Percentiles rank a stretch among this genome's conserved stretches.
phyloP scores from a whole-genome alignment of 2,888 invertebrate genomes.

The Nomada fucata region DNA sequence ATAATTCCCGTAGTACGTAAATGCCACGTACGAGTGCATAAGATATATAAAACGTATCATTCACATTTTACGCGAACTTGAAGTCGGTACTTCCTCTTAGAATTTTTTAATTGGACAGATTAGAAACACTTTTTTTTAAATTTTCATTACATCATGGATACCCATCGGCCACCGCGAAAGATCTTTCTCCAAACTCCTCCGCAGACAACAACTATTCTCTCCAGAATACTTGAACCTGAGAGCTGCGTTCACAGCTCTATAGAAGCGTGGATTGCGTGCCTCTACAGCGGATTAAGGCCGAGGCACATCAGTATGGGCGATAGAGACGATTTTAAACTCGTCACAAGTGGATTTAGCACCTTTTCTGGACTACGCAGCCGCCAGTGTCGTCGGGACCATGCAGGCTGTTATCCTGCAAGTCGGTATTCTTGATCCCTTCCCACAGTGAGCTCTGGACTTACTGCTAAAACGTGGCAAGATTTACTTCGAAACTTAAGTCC shows the following conservation, averaged over 20 bases:
- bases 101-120: too few relatives aligned
- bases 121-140: too few relatives aligned
- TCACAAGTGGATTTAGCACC: slow-evolving; percentile 80
- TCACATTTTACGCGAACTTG: neutral
- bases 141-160: too few relatives aligned
- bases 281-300: slow-evolving; percentile 64
- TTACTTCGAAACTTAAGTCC: slow-evolving; percentile 83
- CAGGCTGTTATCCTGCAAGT: slow-evolving; percentile 74
- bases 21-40: neutral
- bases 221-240: neutral
- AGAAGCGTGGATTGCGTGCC: slow-evolving; percentile 25
- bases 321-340: slow-evolving; percentile 78
- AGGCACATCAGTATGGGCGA: slow-evolving; percentile 76
- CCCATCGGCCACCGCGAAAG: too few relatives aligned
- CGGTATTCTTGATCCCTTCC: slow-evolving; percentile 80
- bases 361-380: slow-evolving; percentile 71
- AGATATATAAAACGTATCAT: neutral
- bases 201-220: neutral
- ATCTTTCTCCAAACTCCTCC: neutral
- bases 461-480: slow-evolving; percentile 84
- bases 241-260: slow-evolving; percentile 1
- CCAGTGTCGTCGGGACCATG: slow-evolving; percentile 49
- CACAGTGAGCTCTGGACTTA: slow-evolving; percentile 83
- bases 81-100: too few relatives aligned
- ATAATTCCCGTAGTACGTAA: neutral